Conservation (phyloP, 1,140 invertebrate species). For the Magallana ariakensis region DNA sequence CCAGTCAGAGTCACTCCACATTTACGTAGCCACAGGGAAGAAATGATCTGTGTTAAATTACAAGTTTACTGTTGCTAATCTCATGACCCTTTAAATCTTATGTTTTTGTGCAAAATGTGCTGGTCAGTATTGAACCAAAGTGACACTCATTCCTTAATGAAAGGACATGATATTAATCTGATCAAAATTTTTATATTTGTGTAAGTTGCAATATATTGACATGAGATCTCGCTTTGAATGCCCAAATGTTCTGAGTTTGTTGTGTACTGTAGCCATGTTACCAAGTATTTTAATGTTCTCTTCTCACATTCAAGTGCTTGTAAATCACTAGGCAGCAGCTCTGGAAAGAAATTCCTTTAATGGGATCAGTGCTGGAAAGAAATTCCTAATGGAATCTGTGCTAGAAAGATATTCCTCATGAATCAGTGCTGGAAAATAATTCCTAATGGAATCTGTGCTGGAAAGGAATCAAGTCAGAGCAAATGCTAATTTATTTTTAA, state of each 20-base stretch:
- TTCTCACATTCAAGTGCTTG: neutral
- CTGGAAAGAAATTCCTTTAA: neutral
- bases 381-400: neutral
- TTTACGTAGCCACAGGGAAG: slow-evolving; percentile 26
- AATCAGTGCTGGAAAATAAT: neutral
- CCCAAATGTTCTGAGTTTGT: neutral
- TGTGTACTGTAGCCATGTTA: neutral
- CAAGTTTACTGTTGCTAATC: neutral
- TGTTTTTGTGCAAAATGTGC: neutral
- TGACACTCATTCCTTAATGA: neutral
- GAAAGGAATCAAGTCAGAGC: slow-evolving; percentile 10
- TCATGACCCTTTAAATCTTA: slow-evolving; percentile 19
- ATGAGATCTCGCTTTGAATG: slow-evolving; percentile 5
- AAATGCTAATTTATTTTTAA: slow-evolving; percentile 34
- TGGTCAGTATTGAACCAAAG: slow-evolving; percentile 33
- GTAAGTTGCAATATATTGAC: slow-evolving; percentile 32
- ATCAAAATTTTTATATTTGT: slow-evolving; percentile 27
- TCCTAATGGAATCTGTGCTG: neutral
- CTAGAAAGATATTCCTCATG: neutral
- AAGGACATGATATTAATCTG: slow-evolving; percentile 4
- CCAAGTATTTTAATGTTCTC: neutral
- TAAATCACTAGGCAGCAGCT: neutral
- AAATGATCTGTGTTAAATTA: neutral
- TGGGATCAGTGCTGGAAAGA: neutral
- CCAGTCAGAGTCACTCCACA: neutral